phyloP scores from a whole-genome alignment of 2,113 vertebrate species.

The Diadophis punctatus region DNA sequence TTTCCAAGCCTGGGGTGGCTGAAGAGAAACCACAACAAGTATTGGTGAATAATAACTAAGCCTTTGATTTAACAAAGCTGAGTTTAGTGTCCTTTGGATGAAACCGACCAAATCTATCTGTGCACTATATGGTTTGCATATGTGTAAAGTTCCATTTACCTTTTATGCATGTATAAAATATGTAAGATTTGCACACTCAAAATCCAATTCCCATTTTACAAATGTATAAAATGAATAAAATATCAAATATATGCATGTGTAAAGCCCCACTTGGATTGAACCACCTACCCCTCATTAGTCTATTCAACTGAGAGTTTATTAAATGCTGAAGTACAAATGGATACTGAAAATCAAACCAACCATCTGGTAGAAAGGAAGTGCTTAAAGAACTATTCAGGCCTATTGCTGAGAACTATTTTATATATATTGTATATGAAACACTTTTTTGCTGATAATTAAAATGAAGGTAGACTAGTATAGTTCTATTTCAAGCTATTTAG shows the following conservation, averaged over 20 bases:
- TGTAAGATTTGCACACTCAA: background rate
- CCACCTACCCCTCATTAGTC: background rate
- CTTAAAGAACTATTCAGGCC: background rate
- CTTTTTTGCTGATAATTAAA: too few relatives aligned
- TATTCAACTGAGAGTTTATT: background rate
- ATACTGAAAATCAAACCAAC: background rate
- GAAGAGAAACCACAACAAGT: background rate
- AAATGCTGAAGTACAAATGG: background rate
- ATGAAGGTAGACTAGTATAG: too few relatives aligned
- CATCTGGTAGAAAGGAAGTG: background rate
- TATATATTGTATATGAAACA: too few relatives aligned
- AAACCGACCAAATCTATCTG: background rate
- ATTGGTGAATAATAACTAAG: background rate
- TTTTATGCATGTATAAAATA: background rate
- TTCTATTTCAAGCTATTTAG: too few relatives aligned
- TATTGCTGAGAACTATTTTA: background rate
- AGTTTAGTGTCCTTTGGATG: background rate
- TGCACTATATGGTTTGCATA: background rate
- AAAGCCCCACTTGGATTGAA: background rate
- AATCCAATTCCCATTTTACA: background rate
- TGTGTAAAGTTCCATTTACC: background rate
- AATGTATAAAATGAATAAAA: background rate
- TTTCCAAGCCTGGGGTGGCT: background rate
- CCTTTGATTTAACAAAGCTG: background rate
- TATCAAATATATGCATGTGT: background rate